Conservation (phyloP, 2,797 vertebrate genomes). For the Diglossa cyanea region DNA sequence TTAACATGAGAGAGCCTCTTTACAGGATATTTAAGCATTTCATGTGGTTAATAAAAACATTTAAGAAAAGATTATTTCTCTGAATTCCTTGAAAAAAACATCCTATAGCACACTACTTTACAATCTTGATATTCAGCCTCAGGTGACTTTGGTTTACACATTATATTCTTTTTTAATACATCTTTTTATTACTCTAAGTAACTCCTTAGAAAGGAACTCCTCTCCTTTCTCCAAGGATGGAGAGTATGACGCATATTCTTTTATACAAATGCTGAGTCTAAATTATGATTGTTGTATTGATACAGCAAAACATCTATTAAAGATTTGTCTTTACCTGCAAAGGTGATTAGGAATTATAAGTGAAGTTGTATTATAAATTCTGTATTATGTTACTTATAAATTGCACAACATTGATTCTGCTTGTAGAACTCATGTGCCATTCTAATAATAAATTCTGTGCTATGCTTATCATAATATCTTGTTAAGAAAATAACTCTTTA, state of each 20-base stretch:
- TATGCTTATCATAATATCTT: background rate
- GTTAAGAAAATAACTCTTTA: background rate
- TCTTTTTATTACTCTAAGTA: background rate
- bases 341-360: background rate
- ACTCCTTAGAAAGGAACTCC: background rate
- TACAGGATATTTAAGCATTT: background rate
- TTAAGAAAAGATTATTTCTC: background rate
- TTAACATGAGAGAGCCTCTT: background rate
- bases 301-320: background rate
- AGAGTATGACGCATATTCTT: background rate
- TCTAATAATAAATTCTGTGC: background rate
- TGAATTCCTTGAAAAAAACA: background rate
- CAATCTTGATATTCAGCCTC: background rate
- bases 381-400: background rate
- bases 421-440: background rate
- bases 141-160: background rate
- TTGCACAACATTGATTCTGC: background rate
- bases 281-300: background rate
- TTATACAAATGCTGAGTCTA: background rate
- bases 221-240: background rate
- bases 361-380: background rate
- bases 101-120: background rate
- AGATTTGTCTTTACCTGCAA: background rate
- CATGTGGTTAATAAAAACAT: background rate
- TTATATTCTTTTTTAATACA: background rate